phyloP scores from a whole-genome alignment of 2,888 invertebrate genomes.

The Ennomos quercinarius region DNA sequence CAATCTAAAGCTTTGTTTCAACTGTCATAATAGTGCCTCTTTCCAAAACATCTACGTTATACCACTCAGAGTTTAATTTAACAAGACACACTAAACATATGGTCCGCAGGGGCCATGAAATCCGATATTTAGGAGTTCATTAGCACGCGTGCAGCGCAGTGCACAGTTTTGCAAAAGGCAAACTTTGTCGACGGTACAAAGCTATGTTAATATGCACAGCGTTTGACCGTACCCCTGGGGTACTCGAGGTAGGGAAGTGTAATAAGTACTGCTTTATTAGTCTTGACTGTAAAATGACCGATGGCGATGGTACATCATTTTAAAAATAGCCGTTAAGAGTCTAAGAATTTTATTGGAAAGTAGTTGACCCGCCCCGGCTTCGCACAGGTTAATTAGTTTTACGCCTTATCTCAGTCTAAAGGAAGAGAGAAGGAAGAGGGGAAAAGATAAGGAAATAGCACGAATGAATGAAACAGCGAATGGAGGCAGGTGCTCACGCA shows the following conservation, averaged over 20 bases:
- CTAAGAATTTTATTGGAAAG: too few relatives aligned
- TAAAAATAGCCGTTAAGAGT: too few relatives aligned
- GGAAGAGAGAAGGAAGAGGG: too few relatives aligned
- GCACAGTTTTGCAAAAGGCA: slow-evolving; percentile 46
- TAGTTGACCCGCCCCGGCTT: too few relatives aligned
- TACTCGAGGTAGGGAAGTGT: slow-evolving; percentile 28
- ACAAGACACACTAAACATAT: slow-evolving; percentile 21
- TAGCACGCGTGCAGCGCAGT: slow-evolving; percentile 29
- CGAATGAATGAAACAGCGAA: too few relatives aligned
- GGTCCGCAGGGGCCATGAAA: slow-evolving; percentile 14
- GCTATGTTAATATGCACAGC: slow-evolving; percentile 45
- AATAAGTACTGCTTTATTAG: neutral
- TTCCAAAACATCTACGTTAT: slow-evolving; percentile 3
- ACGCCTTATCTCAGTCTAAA: too few relatives aligned
- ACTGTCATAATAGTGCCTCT: neutral
- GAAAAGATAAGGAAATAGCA: too few relatives aligned
- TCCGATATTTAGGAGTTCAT: slow-evolving; percentile 36
- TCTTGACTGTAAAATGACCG: too few relatives aligned
- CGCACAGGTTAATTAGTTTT: too few relatives aligned
- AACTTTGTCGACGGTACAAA: slow-evolving; percentile 43
- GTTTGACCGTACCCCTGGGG: slow-evolving; percentile 36
- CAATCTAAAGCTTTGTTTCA: too few relatives aligned
- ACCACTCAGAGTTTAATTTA: slow-evolving; percentile 11
- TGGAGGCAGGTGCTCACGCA: too few relatives aligned
- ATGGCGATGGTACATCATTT: too few relatives aligned